Conservation (phyloP, 2,888 invertebrate species). For the Tetragonisca angustula region DNA sequence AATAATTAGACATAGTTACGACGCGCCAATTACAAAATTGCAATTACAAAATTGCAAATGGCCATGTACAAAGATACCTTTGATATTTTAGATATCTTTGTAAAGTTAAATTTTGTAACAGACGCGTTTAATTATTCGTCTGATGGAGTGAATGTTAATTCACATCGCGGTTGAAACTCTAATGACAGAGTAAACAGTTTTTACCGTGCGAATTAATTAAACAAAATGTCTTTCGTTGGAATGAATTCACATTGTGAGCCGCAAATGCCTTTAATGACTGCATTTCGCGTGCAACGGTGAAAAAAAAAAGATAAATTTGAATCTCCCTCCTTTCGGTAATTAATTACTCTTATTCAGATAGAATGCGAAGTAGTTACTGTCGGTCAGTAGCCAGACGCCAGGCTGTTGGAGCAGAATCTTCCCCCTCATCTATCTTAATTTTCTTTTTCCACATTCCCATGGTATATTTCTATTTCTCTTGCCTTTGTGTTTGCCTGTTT, state of each 20-base stretch:
- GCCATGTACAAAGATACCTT: too few species aligned
- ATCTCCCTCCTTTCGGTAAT: background rate
- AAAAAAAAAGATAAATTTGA: conserved; percentile 3
- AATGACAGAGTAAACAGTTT: background rate
- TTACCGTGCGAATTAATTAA: background rate
- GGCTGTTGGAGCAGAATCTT: background rate
- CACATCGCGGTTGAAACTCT: background rate
- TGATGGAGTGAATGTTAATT: background rate
- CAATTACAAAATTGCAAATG: background rate
- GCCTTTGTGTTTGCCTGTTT: background rate
- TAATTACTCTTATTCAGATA: background rate
- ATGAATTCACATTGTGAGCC: background rate
- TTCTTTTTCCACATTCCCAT: background rate
- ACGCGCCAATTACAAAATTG: background rate
- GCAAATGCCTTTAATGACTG: conserved; percentile 14
- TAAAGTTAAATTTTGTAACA: background rate
- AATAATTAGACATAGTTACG: too few species aligned
- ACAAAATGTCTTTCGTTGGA: background rate
- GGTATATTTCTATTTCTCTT: background rate
- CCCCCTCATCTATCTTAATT: background rate
- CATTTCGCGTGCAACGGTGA: conserved; percentile 20
- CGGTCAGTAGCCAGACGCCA: conserved; percentile 2
- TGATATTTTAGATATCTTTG: too few species aligned
- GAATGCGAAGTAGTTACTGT: conserved; percentile 25
- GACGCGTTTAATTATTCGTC: background rate